Evolutionary conservation across 2,888 invertebrate species (phyloP), one percentile per base, ranked within the genome.

Genomic region (Fissipunctia ypsillon): DNA sequence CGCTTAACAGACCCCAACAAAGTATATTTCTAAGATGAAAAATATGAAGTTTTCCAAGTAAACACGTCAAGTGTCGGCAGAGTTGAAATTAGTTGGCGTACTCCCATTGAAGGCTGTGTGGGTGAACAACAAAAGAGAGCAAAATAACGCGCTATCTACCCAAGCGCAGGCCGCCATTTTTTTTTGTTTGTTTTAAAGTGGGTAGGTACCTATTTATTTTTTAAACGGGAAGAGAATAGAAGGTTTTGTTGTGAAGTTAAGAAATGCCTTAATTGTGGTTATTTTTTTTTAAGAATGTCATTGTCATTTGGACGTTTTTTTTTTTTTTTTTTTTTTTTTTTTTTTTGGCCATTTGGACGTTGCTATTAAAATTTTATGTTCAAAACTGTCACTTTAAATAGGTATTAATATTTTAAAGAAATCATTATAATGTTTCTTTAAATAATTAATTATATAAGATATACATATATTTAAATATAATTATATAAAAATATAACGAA

Each of bases 21-120:
- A 81, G 67, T 76, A 75, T 79, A 76, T 74, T 69, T 70, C 60
- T 69, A 77, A 72, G 82, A 85, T 84, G 87, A 87, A 86, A 86
- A 87, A 86, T 87, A 87, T 85, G 80, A 85, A 88, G 84, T 85
- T 88, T 81, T 71, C 84, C 72, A 82, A 86, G 86, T 84, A 88
- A 88, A 87, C 84, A 87, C 85, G 77, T 88, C 82, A 83, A 85
- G 82, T 80, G 81, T 74, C 77, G 76, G 72, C 73, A 52, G 84
- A 85, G 85, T 88, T 88, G 78, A 86, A 88, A 88, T 87, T 87
- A 84, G 86, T 85, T 88, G 81, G 76, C 66, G 84, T 73, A 70
- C 73, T 70, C 69, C 69, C 83, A 84, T 87, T 87, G 84, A 84
- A 69, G 80, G 60, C 84, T 69, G 74, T 67, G 74, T 72, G 68